Percentiles rank a stretch among this genome's conserved stretches.
phyloP scores from a whole-genome alignment of 2,113 vertebrate genomes.

The Brachypodius melanocephalos region DNA sequence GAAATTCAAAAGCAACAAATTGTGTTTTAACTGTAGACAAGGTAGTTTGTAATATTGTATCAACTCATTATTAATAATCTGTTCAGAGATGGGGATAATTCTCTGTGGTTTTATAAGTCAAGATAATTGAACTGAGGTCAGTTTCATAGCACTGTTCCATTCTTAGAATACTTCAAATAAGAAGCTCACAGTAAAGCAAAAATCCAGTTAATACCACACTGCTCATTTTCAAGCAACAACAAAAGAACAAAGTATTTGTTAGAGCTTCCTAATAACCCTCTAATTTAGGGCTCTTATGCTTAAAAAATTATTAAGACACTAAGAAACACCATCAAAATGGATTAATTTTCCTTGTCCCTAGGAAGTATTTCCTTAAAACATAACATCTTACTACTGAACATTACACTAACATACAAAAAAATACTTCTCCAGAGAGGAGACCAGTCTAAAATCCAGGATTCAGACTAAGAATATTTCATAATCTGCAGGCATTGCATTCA shows the following conservation, averaged over 20 bases:
- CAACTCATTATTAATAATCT: neutral
- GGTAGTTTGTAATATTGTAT: neutral
- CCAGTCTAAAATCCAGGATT: neutral
- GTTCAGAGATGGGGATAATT: neutral
- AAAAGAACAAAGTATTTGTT: neutral
- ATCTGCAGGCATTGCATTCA: neutral
- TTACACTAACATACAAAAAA: neutral
- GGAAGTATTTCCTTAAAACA: neutral
- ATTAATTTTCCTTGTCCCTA: neutral
- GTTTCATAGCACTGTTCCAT: neutral
- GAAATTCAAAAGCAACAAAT: neutral
- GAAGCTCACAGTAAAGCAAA: neutral
- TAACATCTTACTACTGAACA: neutral
- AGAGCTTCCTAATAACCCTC: neutral
- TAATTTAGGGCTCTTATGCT: neutral
- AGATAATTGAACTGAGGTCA: neutral
- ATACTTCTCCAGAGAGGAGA: neutral
- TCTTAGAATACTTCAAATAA: neutral
- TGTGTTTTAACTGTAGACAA: neutral
- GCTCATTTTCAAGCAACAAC: neutral
- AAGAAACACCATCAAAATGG: neutral
- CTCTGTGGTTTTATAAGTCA: neutral
- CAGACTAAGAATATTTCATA: neutral
- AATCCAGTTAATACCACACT: neutral
- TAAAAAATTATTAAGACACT: neutral